These are phyloP conservation scores for Leptinotarsa lineolata DNA, from an alignment of 1,140 invertebrate genomes.

Conservation along the genomic window DNA sequence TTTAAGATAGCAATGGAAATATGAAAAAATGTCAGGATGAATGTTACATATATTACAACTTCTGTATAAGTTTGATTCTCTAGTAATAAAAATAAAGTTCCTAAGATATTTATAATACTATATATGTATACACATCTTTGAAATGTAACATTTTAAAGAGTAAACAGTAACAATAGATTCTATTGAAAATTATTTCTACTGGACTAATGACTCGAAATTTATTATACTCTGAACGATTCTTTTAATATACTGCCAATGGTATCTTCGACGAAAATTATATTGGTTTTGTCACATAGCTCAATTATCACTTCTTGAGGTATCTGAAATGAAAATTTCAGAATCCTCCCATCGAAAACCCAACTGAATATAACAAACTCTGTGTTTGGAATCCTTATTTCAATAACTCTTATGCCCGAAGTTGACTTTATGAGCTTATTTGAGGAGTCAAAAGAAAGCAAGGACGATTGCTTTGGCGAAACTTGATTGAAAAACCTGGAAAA, in stretches of 20 bases:
- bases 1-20: too few relatives aligned
- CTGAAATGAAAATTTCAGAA: slow-evolving; percentile 63
- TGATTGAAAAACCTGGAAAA: slow-evolving; percentile 60
- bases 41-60: too few relatives aligned
- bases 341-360: slow-evolving; percentile 66
- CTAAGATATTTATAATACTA: too few relatives aligned
- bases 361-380: slow-evolving; percentile 67
- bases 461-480: slow-evolving; percentile 59
- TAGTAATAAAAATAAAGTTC: too few relatives aligned
- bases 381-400: slow-evolving; percentile 69
- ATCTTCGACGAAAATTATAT: slow-evolving; percentile 62
- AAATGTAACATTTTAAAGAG: too few relatives aligned
- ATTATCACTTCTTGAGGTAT: slow-evolving; percentile 57
- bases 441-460: slow-evolving; percentile 61
- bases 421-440: slow-evolving; percentile 66
- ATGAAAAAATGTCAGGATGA: too few relatives aligned
- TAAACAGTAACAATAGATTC: too few relatives aligned
- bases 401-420: slow-evolving; percentile 67
- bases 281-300: slow-evolving; percentile 56
- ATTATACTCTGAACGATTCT: slow-evolving; percentile 11
- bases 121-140: too few relatives aligned
- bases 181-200: too few relatives aligned
- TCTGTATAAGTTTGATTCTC: too few relatives aligned
- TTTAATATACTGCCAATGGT: slow-evolving; percentile 63
- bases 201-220: neutral